A percentile compares a stretch with the other conserved stretches of the same genome.
phyloP scores from a whole-genome alignment of 2,888 invertebrate species.

The Agrypnus murinus region DNA sequence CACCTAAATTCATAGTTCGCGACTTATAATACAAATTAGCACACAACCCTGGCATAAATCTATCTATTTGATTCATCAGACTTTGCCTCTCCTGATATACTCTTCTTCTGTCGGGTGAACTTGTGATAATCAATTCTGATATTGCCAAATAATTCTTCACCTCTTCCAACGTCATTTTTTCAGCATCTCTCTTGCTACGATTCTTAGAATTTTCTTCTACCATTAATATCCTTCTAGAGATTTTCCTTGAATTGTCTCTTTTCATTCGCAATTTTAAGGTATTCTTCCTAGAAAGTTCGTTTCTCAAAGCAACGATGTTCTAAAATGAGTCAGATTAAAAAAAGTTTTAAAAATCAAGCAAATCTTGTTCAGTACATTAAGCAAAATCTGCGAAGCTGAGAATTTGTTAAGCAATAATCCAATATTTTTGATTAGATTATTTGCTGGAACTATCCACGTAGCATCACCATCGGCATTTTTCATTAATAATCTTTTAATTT shows the following conservation, averaged over 20 bases:
- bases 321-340: conserved; percentile 22
- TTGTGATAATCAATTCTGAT: conserved; percentile 45
- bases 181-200: conserved; percentile 21
- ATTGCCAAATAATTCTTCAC: conserved; percentile 41
- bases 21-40: conserved; percentile 31
- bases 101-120: conserved; percentile 35
- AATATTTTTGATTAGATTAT: conserved; percentile 35
- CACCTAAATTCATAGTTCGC: conserved; percentile 43
- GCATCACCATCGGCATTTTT: conserved; percentile 11
- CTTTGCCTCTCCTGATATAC: conserved; percentile 31
- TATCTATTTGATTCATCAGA: conserved; percentile 44
- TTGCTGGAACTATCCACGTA: conserved; percentile 32
- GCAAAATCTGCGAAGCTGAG: conserved; percentile 11
- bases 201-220: neutral
- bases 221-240: neutral
- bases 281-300: conserved; percentile 28
- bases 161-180: conserved; percentile 41
- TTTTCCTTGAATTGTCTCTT: neutral
- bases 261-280: conserved; percentile 17
- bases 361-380: conserved; percentile 34
- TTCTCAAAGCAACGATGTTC: conserved; percentile 39
- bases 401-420: conserved; percentile 32
- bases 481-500: conserved; percentile 36
- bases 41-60: conserved; percentile 40
- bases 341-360: neutral